Percentiles rank a stretch among this genome's conserved stretches.
Evolutionary conservation across 2,888 invertebrate genomes (phyloP).

Genomic region (Alitta virens): DNA sequence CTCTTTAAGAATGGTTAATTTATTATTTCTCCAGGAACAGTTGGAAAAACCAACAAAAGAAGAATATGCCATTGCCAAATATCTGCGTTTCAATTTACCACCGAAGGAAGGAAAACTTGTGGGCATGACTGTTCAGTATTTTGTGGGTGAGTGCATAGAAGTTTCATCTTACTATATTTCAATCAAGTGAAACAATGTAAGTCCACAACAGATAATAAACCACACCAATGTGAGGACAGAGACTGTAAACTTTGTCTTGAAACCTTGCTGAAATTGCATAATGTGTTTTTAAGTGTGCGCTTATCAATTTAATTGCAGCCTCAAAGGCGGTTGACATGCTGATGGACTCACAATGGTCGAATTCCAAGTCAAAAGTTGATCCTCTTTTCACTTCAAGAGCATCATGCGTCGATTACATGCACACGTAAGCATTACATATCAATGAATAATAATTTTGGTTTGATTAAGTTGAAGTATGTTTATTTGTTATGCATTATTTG

Average conservation of each 20-base stretch:
- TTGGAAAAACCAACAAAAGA: conserved; percentile 66
- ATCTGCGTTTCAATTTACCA: conserved; percentile 88
- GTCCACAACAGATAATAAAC: too few relatives aligned
- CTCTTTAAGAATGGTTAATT: too few relatives aligned
- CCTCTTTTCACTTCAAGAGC: conserved; percentile 78
- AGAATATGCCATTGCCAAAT: conserved; percentile 90
- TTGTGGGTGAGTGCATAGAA: conserved; percentile 78
- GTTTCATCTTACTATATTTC: too few relatives aligned
- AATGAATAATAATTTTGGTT: too few relatives aligned
- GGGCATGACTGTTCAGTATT: conserved; percentile 95
- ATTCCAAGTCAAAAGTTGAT: conserved; percentile 68
- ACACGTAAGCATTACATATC: conserved; percentile 62
- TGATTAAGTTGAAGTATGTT: too few relatives aligned
- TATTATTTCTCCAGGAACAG: too few relatives aligned
- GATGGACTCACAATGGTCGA: conserved; percentile 83
- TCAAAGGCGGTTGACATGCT: conserved; percentile 86
- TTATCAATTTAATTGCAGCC: conserved; percentile 48
- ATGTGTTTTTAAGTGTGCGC: too few relatives aligned
- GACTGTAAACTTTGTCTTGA: too few relatives aligned
- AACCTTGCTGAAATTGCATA: too few relatives aligned
- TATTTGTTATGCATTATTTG: too few relatives aligned
- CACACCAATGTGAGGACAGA: too few relatives aligned
- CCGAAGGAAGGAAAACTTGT: conserved; percentile 94
- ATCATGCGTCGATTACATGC: conserved; percentile 76
- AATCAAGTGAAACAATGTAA: too few relatives aligned